Evolutionary conservation across 53 echinoderm and acorn worm genomes (phyloP).

Genomic region (Actinopyga echinites): DNA sequence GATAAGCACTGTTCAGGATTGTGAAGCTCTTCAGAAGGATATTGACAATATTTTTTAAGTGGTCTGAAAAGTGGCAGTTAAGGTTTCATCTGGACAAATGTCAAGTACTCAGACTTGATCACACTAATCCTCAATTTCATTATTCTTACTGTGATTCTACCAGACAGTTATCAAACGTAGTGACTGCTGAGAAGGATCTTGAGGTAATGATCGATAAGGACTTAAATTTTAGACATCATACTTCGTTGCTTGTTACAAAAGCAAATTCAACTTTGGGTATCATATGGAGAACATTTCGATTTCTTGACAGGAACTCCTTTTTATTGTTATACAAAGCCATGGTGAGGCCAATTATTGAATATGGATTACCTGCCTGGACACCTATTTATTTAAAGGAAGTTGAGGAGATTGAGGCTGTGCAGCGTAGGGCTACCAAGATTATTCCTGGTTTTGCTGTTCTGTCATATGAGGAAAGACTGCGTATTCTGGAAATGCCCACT

Average conservation of each 20-base stretch:
- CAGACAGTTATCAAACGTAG: neutral
- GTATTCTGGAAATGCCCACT: too few species aligned
- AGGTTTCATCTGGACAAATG: neutral
- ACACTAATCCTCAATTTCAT: neutral
- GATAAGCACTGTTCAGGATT: neutral
- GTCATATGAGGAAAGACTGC: too few species aligned
- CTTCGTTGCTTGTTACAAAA: neutral
- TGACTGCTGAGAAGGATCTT: neutral
- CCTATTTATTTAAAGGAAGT: too few species aligned
- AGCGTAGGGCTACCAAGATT: too few species aligned
- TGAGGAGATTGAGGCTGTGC: too few species aligned
- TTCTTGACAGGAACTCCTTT: neutral
- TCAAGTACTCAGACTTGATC: neutral
- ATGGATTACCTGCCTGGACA: too few species aligned
- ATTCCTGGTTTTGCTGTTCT: too few species aligned
- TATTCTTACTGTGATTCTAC: neutral
- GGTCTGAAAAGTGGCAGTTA: neutral
- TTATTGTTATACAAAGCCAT: neutral
- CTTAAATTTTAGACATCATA: neutral
- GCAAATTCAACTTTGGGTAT: neutral
- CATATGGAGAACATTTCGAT: neutral
- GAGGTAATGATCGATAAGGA: neutral
- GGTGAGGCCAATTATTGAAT: too few species aligned
- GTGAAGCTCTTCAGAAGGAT: neutral
- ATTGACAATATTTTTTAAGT: neutral